Base-by-base conservation (phyloP, 2,888 invertebrate species). In the Priocnemis perturbator region DNA sequence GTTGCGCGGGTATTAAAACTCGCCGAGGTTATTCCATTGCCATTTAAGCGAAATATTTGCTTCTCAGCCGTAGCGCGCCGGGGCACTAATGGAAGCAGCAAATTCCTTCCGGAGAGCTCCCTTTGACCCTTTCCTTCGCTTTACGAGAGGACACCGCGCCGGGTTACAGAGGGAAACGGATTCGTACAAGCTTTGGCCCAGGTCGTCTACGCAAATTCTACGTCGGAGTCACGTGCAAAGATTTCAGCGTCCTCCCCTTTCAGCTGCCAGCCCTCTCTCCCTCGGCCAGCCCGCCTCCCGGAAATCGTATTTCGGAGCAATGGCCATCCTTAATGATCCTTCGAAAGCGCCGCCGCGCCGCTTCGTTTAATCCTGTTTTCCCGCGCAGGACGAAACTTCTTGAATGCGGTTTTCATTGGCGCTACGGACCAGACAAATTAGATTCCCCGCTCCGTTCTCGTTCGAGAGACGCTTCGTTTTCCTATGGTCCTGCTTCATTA, bases 71-170 rank as follows among this genome's bases (percentile, higher is more conserved):
- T 37, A 37, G 37, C 37, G 4, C 11, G 37, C 37, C 37, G 37
- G 7, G 4, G 37, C 37, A 37, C 65, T 73, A 73, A 73, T 73
- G 73, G 71, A 71, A 62, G 64, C 67, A 48, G 71, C 67, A 67
- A 73, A 71, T 71, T 73, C 62, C 57, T 48, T 60, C 60, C 45
- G 53, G 19, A 59, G 64, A 62, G 64, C 64, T 67, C 59, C 56
- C 67, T 73, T 70, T 73, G 67, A 73, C 47, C 62, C 50, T 61
- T 64, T 48, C 59, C 50, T 44, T 59, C 23, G 21, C 60, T 67
- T 50, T 50, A 50, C 50, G 50, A 50, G 50, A 50, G 50, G 50
- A 50, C 50, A 50, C 50, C 50, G n/a, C 17, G 50, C 50, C 17
- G 50, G 19, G 17, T 50, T 50, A 50, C 50, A 50, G 19, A 50